Evolutionary conservation across 2,888 invertebrate species (phyloP).

Genomic region (Noctuana brunneofusca): DNA sequence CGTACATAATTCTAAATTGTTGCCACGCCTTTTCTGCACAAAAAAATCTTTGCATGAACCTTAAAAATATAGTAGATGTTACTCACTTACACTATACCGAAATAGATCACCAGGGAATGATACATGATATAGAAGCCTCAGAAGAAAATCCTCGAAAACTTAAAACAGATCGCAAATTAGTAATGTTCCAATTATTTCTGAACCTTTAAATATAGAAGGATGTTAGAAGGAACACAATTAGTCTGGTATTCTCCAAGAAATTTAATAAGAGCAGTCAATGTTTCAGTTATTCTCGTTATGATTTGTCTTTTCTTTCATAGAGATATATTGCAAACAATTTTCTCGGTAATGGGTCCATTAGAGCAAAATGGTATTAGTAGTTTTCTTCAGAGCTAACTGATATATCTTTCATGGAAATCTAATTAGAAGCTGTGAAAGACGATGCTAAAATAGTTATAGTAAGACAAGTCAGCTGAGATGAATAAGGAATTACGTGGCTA

Average conservation of each 20-base stretch:
- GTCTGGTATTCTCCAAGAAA: background rate
- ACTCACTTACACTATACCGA: too few species aligned
- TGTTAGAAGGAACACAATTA: background rate
- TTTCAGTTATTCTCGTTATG: constrained; percentile 1
- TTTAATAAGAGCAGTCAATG: constrained; percentile 12
- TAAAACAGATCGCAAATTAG: background rate
- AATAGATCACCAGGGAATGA: too few species aligned
- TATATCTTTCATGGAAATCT: constrained; percentile 11
- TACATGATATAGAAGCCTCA: too few species aligned
- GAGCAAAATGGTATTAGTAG: background rate
- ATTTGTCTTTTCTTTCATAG: constrained; percentile 1
- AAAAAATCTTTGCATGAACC: background rate
- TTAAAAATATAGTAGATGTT: background rate
- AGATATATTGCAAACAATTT: constrained; percentile 15
- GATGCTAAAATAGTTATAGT: background rate
- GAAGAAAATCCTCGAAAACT: too few species aligned
- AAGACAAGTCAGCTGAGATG: background rate
- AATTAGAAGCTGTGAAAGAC: constrained; percentile 3
- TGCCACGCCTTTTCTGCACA: constrained; percentile 9
- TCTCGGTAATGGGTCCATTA: background rate
- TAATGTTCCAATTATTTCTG: background rate
- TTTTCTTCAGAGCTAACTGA: background rate
- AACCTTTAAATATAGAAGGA: background rate
- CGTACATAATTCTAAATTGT: constrained; percentile 25
- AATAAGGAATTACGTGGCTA: constrained; percentile 15